Conservation (phyloP, 53 echinoderm and acorn worm species). For the Henricia sp. region DNA sequence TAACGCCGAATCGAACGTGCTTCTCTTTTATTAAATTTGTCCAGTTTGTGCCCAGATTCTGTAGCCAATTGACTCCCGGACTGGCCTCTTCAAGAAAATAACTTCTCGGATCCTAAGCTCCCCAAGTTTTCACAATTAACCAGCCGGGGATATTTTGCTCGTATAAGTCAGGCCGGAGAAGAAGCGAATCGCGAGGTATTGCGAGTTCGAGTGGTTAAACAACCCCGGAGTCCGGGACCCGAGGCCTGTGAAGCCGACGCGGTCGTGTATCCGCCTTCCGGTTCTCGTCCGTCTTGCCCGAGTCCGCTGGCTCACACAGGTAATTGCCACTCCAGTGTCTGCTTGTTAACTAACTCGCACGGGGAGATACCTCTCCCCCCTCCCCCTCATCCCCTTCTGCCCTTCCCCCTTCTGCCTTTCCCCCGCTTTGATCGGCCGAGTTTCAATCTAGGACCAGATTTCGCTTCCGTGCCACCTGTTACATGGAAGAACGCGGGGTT, state of each 20-base stretch:
- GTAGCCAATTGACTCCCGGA: slow-evolving; percentile 9
- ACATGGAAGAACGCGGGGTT: no score
- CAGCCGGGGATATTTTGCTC: background rate
- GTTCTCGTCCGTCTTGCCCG: slow-evolving; percentile 34
- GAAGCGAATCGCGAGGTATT: slow-evolving; percentile 7
- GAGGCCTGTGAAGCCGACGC: slow-evolving; percentile 28
- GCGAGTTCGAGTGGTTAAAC: slow-evolving; percentile 52
- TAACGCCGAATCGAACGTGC: background rate
- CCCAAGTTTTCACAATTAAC: background rate
- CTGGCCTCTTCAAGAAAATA: slow-evolving; percentile 11
- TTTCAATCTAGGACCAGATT: slow-evolving; percentile 50
- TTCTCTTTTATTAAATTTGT: background rate
- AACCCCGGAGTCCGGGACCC: slow-evolving; percentile 4
- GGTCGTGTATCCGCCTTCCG: slow-evolving; percentile 52
- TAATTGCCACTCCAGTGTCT: slow-evolving; percentile 36
- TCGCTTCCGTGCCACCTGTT: slow-evolving; percentile 62
- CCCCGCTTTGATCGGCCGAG: no score
- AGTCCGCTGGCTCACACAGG: slow-evolving; percentile 14
- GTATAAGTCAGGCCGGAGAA: background rate
- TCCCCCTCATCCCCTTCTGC: no score
- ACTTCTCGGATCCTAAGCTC: background rate
- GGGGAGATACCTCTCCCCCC: no score
- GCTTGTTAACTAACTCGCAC: slow-evolving; percentile 1
- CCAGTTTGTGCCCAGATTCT: background rate
- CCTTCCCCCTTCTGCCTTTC: no score